phyloP scores from a whole-genome alignment of 1,140 invertebrate genomes.

The Coptotermes formosanus region DNA sequence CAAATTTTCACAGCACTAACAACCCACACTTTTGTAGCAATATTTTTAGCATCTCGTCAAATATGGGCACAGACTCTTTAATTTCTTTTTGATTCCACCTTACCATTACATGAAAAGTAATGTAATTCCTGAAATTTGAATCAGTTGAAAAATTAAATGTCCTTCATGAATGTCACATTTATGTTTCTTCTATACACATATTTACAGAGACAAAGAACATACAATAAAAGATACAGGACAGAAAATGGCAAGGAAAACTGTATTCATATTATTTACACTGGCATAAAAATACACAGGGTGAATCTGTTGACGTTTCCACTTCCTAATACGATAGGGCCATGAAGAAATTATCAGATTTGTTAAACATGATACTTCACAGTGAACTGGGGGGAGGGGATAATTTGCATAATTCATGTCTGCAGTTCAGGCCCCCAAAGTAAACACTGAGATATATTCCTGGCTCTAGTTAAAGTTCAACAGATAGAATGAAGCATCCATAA shows the following conservation, averaged over 20 bases:
- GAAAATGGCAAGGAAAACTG: slow-evolving; percentile 36
- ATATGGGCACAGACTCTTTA: not conserved
- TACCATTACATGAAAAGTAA: not conserved
- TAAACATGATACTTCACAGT: too few species aligned
- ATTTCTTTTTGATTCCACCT: not conserved
- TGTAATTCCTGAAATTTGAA: slow-evolving; percentile 54
- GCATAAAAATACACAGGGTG: not conserved
- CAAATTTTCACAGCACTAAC: slow-evolving; percentile 11
- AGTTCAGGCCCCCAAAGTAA: too few species aligned
- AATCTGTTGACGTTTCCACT: not conserved
- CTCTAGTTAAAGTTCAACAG: not conserved
- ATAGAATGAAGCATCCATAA: not conserved
- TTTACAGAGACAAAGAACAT: slow-evolving; percentile 45
- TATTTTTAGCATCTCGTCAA: not conserved
- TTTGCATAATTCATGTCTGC: too few species aligned
- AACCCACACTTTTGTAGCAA: not conserved
- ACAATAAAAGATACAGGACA: slow-evolving; percentile 43
- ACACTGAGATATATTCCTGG: not conserved
- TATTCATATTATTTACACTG: slow-evolving; percentile 32
- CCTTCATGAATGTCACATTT: slow-evolving; percentile 37
- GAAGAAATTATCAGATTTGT: not conserved
- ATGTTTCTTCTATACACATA: slow-evolving; percentile 39
- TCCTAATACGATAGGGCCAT: not conserved
- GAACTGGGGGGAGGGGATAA: too few species aligned
- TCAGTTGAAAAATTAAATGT: slow-evolving; percentile 41